Base-by-base conservation (phyloP, 1,140 invertebrate species). In the Sminthurinus signatus region DNA sequence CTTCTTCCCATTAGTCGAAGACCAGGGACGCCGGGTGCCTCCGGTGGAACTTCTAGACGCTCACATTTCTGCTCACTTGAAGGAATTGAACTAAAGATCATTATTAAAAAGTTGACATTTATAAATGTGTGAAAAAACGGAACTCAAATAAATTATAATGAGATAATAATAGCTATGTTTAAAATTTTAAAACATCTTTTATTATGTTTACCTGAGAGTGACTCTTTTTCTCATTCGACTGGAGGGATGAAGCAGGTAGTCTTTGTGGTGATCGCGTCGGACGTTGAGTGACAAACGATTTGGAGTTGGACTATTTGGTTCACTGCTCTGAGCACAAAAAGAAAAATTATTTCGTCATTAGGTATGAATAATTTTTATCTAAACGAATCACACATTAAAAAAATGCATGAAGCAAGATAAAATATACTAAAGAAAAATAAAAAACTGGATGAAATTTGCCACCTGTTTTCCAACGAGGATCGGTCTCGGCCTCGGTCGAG, bases 161-260 rank as follows among this genome's bases (percentile, higher is more conserved):
- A 39, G 17, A 8, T 10, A 10, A 8, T 39, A 10, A 10, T 39
- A 8, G 17, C 17, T 39, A 39, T 10, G 8, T 39, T 39, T 17
- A 39, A 17, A 39, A 8, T 39, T 39, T 39, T 17, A n/a, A n/a
- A 10, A 8, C 36, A 39, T 39, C 36, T 8, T 39, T 39, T 39
- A 39, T 10, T 8, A 8, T 8, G 36, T 39, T 51, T 51, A 69
- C 69, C 69, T 68, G 5, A 71, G 58, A 21, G 69, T 71, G 1
- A 71, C 69, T 65, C 69, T 25, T 43, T 71, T 71, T 31, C 69
- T 31, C 69, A 71, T 71, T 61, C 52, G 17, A 29, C 29, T 64
- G 23, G 63, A 66, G 17, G 55, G 60, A 63, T 69, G 59, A 8
- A 5, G 5, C 29, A 44, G 42, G 25, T 29, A 60, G 2, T 42